Base-by-base conservation (phyloP, 2,888 invertebrate genomes). In the Drosophila mercatorum region DNA sequence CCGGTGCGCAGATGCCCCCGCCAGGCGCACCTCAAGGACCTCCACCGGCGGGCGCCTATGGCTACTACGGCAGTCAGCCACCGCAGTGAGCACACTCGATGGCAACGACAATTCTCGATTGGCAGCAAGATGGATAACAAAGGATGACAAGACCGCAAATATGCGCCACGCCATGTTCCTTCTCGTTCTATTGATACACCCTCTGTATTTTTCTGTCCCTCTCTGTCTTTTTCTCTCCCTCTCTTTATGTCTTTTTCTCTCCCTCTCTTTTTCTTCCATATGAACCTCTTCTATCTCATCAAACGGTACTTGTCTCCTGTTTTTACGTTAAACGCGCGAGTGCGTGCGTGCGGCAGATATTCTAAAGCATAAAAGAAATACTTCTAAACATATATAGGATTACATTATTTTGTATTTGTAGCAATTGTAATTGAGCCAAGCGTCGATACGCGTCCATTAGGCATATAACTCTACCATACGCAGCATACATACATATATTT, bases 21-120 rank as follows among this genome's bases (percentile, higher is more conserved):
- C 94, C 94, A 5, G 91, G 92, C 5, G 89, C 91, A 47, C 90
- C 91, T 5, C 92, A 92, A 66, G 92, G 92, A 47, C 92, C 92
- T 40, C 92, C 92, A 34, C 96, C 96, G 7, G 95, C 96, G 77
- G 95, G 95, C 67, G 95, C 95, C 69, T 97, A 97, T 91, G 95
- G 96, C 44, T 97, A 96, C 92, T 97, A 96, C 91, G 95, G 96
- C 58, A 96, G 96, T 91, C 96, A 97, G 87, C 97, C 97, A 72
- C 96, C 96, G 40, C 93, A 92, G 80, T 92, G 90, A 90, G 51
- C 53, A 52, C 53, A 49, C 2, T 46, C 5, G 26, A 22, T 36
- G 28, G 11, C 31, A 40, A 3, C 38, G 17, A 28, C n/a, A 14
- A 47, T 28, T 47, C 49, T n/a, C 49, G 17, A 28, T 34, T 46